phyloP scores from a whole-genome alignment of 1,140 invertebrate species.

The Coptotermes formosanus region DNA sequence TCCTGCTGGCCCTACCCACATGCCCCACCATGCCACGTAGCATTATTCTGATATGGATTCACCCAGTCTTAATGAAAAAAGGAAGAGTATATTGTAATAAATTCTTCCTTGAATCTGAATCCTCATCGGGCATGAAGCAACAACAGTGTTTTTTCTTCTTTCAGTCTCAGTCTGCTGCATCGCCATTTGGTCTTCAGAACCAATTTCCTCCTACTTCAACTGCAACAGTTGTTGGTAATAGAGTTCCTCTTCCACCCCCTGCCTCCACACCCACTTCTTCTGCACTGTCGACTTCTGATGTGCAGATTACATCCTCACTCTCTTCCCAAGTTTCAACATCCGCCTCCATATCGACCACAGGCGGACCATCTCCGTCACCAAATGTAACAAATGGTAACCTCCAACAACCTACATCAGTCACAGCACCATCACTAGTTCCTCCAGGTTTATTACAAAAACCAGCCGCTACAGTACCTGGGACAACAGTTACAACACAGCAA shows the following conservation, averaged over 20 bases:
- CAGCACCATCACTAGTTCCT: conserved; percentile 36
- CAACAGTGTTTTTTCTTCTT: too few relatives aligned
- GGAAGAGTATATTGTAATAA: too few relatives aligned
- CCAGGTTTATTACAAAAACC: conserved; percentile 45
- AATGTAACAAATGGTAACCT: conserved; percentile 49
- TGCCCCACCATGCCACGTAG: too few relatives aligned
- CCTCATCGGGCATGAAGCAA: too few relatives aligned
- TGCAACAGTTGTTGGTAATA: conserved; percentile 23
- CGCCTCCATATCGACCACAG: conserved; percentile 25
- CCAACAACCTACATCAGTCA: background rate
- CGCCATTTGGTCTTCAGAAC: conserved; percentile 22
- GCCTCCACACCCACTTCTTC: conserved; percentile 30
- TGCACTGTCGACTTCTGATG: conserved; percentile 4
- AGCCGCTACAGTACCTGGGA: conserved; percentile 33
- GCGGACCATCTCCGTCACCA: conserved; percentile 48
- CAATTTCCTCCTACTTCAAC: conserved; percentile 33
- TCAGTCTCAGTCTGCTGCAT: conserved; percentile 16
- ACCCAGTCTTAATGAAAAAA: too few relatives aligned
- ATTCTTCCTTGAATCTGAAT: too few relatives aligned
- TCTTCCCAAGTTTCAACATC: conserved; percentile 21
- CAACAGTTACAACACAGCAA: conserved; percentile 44
- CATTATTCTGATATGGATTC: too few relatives aligned
- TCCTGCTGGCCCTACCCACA: too few relatives aligned
- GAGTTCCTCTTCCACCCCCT: conserved; percentile 32
- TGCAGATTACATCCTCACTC: conserved; percentile 20